Conservation (phyloP, 2,888 invertebrate species). For the Torymus tubicola region DNA sequence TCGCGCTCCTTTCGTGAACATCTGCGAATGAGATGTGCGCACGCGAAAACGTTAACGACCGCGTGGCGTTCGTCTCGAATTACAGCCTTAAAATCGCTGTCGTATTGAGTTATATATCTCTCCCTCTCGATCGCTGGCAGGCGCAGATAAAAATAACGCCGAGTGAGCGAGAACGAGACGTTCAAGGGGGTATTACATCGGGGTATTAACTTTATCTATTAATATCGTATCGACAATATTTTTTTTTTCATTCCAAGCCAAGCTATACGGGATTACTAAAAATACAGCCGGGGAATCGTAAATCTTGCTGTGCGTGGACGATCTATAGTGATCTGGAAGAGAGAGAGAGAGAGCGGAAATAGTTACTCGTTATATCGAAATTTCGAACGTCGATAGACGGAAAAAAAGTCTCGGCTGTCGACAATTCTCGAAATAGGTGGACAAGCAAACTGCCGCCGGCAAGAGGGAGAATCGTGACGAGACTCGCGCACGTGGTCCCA, state of each 20-base stretch:
- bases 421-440: slow-evolving; percentile 62
- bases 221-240: slow-evolving; percentile 49
- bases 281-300: slow-evolving; percentile 44
- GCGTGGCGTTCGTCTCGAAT: slow-evolving; percentile 34
- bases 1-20: slow-evolving; percentile 33
- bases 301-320: slow-evolving; percentile 45
- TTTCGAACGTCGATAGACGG: slow-evolving; percentile 51
- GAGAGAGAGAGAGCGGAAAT: slow-evolving; percentile 47
- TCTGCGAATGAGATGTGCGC: slow-evolving; percentile 49
- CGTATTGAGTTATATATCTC: slow-evolving; percentile 38
- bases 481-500: slow-evolving; percentile 66
- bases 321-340: slow-evolving; percentile 42
- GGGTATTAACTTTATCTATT: slow-evolving; percentile 34
- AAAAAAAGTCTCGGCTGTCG: slow-evolving; percentile 54
- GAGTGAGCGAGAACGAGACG: too few species aligned
- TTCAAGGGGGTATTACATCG: slow-evolving; percentile 26
- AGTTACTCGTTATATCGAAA: slow-evolving; percentile 53
- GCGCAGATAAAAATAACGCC: slow-evolving; percentile 28
- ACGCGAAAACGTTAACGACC: slow-evolving; percentile 45
- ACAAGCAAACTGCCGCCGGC: slow-evolving; percentile 47
- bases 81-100: slow-evolving; percentile 10
- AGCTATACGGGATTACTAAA: slow-evolving; percentile 21
- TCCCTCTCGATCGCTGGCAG: background rate
- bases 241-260: slow-evolving; percentile 7
- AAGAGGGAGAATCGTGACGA: slow-evolving; percentile 4